Percentiles rank a stretch among this genome's conserved stretches.
phyloP scores from a whole-genome alignment of 2,888 invertebrate genomes.

The Orgyia antiqua region DNA sequence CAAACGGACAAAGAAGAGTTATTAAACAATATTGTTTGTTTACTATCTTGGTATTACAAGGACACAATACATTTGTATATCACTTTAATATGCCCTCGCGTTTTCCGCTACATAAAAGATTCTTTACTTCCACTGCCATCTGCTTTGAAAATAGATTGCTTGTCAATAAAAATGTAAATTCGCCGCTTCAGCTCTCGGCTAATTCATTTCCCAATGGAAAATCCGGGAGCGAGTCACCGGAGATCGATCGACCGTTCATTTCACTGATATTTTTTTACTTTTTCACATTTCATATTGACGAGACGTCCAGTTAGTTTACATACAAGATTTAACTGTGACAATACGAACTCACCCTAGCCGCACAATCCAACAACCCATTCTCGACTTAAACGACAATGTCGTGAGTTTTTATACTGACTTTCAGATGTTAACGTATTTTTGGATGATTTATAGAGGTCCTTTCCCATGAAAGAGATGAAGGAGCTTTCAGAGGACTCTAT shows the following conservation, averaged over 20 bases:
- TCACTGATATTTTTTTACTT: constrained; percentile 52
- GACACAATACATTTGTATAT: constrained; percentile 1
- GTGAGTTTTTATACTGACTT: constrained; percentile 48
- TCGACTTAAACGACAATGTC: constrained; percentile 37
- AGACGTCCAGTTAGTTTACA: constrained; percentile 57
- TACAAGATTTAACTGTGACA: constrained; percentile 39
- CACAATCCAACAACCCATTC: constrained; percentile 25
- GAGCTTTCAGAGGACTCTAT: constrained; percentile 54
- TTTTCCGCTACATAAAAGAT: constrained; percentile 46
- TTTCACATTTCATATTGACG: constrained; percentile 58
- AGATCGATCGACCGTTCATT: constrained; percentile 74
- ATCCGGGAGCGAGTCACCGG: constrained; percentile 70
- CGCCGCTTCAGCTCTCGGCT: constrained; percentile 68
- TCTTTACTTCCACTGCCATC: constrained; percentile 59
- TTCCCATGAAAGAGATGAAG: constrained; percentile 59
- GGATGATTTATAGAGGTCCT: constrained; percentile 64
- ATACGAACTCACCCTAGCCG: constrained; percentile 29
- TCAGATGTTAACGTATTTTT: constrained; percentile 58
- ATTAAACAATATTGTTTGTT: too few species aligned
- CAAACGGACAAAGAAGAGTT: too few species aligned
- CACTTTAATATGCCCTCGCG: constrained; percentile 27
- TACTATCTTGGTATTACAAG: too few species aligned
- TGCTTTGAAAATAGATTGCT: constrained; percentile 71
- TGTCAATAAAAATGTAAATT: constrained; percentile 79
- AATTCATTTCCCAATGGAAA: constrained; percentile 76